These are phyloP conservation scores for Craterocephalus amniculus DNA, from an alignment of 2,797 vertebrate species.

Conservation along the genomic window DNA sequence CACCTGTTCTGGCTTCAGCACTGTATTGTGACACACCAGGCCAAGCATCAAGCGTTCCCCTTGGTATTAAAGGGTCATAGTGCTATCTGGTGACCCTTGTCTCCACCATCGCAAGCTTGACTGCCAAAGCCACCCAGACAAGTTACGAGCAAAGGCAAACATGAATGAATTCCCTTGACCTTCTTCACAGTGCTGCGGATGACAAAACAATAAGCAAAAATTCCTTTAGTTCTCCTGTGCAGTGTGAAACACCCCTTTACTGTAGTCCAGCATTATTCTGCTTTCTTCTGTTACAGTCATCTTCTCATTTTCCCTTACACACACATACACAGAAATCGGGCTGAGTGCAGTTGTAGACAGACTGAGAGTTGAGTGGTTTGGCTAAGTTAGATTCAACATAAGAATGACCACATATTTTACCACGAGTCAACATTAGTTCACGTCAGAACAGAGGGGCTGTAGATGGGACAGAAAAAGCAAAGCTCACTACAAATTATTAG, in stretches of 20 bases:
- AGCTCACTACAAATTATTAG: constrained; percentile 44
- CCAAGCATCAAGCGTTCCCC: constrained; percentile 69
- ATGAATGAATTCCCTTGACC: constrained; percentile 10
- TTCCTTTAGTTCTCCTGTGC: not conserved
- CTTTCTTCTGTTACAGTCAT: constrained; percentile 14
- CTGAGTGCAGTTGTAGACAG: constrained; percentile 69
- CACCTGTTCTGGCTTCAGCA: constrained; percentile 83
- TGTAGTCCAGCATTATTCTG: not conserved
- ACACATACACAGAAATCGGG: constrained; percentile 46
- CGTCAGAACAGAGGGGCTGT: constrained; percentile 72
- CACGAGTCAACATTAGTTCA: constrained; percentile 83
- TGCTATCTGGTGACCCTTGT: constrained; percentile 70
- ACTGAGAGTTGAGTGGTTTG: constrained; percentile 70
- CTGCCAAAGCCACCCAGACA: constrained; percentile 43
- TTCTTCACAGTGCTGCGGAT: not conserved
- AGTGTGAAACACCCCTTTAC: not conserved
- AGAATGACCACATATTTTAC: constrained; percentile 80
- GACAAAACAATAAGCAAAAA: not conserved
- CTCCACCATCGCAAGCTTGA: constrained; percentile 53
- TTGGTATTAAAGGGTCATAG: constrained; percentile 67
- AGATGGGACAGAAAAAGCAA: constrained; percentile 60
- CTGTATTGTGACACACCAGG: constrained; percentile 74
- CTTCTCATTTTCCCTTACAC: constrained; percentile 6
- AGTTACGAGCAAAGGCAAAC: constrained; percentile 12
- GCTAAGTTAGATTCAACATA: constrained; percentile 80